A percentile compares a stretch with the other conserved stretches of the same genome.
phyloP scores from a whole-genome alignment of 1,140 invertebrate species.

The Phymastichus coffea region DNA sequence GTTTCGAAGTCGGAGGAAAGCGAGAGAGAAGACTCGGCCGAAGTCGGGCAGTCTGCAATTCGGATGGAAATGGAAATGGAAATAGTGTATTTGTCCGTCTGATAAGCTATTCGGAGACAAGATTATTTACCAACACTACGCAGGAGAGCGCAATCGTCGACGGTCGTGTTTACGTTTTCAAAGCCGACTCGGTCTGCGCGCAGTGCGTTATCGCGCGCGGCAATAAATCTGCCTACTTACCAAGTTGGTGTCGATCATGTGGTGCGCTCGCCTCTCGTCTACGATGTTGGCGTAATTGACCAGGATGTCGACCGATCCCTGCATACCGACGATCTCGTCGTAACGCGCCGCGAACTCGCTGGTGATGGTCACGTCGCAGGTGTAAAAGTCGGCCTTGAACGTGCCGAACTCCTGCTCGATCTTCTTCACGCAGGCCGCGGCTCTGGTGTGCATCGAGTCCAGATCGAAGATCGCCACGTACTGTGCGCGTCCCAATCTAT shows the following conservation, averaged over 20 bases:
- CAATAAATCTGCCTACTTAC: conserved; percentile 11
- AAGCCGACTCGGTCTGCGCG: too few species aligned
- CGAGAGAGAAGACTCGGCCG: too few species aligned
- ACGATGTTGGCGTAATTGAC: conserved; percentile 16
- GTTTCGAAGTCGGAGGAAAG: too few species aligned
- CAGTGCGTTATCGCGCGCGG: too few species aligned
- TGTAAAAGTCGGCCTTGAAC: conserved; percentile 40
- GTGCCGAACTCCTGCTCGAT: conserved; percentile 43
- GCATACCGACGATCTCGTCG: conserved; percentile 26
- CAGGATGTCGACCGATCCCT: conserved; percentile 14
- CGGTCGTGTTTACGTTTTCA: too few species aligned
- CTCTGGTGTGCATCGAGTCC: conserved; percentile 7
- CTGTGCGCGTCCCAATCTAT: too few species aligned
- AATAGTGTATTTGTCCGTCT: too few species aligned
- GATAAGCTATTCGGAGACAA: too few species aligned
- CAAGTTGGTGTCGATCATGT: conserved; percentile 25
- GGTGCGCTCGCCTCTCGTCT: conserved; percentile 10
- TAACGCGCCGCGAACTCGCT: conserved; percentile 28
- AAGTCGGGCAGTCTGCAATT: too few species aligned
- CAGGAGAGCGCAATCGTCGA: too few species aligned
- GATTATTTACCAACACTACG: too few species aligned
- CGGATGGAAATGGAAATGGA: too few species aligned
- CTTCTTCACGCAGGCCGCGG: neutral
- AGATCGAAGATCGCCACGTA: conserved; percentile 24
- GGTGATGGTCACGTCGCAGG: conserved; percentile 43